phyloP scores from a whole-genome alignment of 2,888 invertebrate genomes.

The Tetheella fluctuosa region DNA sequence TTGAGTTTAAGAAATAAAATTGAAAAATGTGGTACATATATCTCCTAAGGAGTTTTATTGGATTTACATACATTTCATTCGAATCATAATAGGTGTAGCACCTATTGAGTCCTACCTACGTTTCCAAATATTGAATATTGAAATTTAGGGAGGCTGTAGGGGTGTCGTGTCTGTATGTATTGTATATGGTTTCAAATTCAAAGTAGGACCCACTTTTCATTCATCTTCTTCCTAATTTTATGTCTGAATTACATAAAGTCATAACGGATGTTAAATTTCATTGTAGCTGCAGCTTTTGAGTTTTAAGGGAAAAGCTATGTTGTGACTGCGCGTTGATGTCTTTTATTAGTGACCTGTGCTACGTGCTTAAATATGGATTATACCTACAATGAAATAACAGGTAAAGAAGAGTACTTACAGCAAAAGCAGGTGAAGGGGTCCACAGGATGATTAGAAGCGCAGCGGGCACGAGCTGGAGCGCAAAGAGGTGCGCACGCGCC shows the following conservation, averaged over 20 bases:
- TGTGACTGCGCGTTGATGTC: slow-evolving; percentile 51
- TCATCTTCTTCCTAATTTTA: background rate
- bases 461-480: slow-evolving; percentile 67
- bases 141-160: background rate
- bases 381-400: slow-evolving; percentile 15
- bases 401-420: slow-evolving; percentile 60
- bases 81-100: too few species aligned
- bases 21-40: too few species aligned
- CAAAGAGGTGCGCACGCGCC: slow-evolving; percentile 76
- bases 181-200: background rate
- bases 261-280: background rate
- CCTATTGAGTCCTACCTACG: too few species aligned
- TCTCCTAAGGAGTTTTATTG: too few species aligned
- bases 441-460: slow-evolving; percentile 62
- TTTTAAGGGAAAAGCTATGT: background rate
- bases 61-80: too few species aligned
- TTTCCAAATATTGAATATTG: too few species aligned
- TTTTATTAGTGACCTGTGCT: slow-evolving; percentile 33
- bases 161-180: background rate
- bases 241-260: background rate
- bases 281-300: background rate
- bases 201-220: background rate
- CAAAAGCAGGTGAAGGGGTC: slow-evolving; percentile 57
- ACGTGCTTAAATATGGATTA: slow-evolving; percentile 20
- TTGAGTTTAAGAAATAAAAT: too few species aligned